Evolutionary conservation across 2,113 vertebrate genomes (phyloP).

Genomic region (Varanus komodoensis): DNA sequence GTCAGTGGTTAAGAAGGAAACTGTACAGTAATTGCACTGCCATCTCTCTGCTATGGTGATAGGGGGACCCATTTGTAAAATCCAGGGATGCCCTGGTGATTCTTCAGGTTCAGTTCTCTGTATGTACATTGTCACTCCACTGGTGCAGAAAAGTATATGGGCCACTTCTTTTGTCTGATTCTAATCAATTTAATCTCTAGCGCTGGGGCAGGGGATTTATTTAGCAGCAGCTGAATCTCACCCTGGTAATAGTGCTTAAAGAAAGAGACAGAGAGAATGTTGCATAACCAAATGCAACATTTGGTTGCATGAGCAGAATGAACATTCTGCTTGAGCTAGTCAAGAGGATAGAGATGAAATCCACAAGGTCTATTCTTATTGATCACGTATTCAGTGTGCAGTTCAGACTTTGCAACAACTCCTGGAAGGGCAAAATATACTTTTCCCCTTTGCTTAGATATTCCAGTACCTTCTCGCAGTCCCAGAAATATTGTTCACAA

Average conservation of each 20-base stretch:
- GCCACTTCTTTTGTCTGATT: background rate
- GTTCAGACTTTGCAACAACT: background rate
- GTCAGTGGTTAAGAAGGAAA: background rate
- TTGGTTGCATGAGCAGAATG: no score
- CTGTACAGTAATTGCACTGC: constrained; percentile 2
- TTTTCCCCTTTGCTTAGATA: background rate
- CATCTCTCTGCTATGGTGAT: background rate
- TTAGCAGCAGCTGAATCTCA: background rate
- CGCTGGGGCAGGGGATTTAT: background rate
- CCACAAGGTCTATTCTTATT: background rate
- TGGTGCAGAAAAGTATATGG: background rate
- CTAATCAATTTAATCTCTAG: background rate
- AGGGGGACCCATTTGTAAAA: background rate
- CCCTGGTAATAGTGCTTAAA: background rate
- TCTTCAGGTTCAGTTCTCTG: background rate
- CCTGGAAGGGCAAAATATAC: background rate
- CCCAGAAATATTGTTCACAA: background rate
- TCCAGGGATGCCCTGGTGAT: background rate
- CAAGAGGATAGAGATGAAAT: background rate
- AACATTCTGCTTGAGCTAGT: no score
- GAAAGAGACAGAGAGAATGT: no score
- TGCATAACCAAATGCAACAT: no score
- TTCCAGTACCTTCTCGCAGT: background rate
- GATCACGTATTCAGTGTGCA: background rate
- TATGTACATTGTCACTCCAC: background rate